Evolutionary conservation across 2,113 vertebrate species (phyloP), one percentile per base, ranked within the genome.

Genomic region (Campylorhamphus procurvoides): DNA sequence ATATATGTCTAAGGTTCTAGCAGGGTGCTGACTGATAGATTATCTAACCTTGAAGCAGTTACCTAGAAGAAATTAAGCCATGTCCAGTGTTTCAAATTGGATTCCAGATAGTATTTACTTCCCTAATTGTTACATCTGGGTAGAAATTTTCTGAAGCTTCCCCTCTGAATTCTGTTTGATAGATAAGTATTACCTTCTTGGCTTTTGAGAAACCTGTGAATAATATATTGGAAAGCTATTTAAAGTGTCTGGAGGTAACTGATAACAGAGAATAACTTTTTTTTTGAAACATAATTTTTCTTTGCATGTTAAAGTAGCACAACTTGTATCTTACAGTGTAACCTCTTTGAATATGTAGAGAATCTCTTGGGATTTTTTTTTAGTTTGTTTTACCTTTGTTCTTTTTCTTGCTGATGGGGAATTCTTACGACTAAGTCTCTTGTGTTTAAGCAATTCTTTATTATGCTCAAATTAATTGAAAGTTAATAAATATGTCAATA

Each of bases 111-210:
- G 28, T 60, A 79, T 78, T 55, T 75, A 10, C 37, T 46, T 90
- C 64, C 8, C 20, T 47, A 13, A 42, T 29, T 33, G 9, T 42
- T 90, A 19, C 29, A 50, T 87, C 60, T 89, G 22, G 14, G 8
- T 80, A 68, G 50, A 84, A 62, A 25, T 66, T 62, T 80, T 94
- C 64, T 90, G 63, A 64, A 62, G 22, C 50, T 89, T 76, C 42
- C 25, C 71, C 40, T 72, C 18, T 49, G 19, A 66, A 31, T 67
- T 82, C 33, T 63, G 12, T 64, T 77, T 47, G 20, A 12, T 37
- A 33, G 50, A 4, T 23, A 33, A 82, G 4, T 64, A 75, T 79
- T 89, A 52, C 22, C 37, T 52, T 66, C 6, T 15, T 89, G 42
- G 9, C 40, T 80, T 88, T 86, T 47, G 66, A 84, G 52, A 89